These are phyloP conservation scores for Dipodomys spectabilis DNA, from an alignment of 2,113 vertebrate genomes.

Conservation along the genomic window DNA sequence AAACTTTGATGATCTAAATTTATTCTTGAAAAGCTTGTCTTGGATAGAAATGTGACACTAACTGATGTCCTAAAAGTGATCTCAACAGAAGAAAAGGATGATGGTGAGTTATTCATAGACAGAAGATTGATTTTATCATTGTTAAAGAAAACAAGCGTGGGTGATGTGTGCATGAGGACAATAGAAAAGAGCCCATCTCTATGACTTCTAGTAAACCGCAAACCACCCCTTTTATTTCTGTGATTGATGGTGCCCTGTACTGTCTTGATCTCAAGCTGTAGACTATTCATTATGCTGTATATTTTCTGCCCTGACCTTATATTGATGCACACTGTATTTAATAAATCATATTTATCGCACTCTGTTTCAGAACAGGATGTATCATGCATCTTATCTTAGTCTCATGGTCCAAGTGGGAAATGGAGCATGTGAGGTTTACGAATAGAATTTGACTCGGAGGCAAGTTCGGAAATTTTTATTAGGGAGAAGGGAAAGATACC, in stretches of 20 bases:
- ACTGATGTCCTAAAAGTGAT: background rate
- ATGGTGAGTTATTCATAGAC: background rate
- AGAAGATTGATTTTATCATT: conserved; percentile 3
- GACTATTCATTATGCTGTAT: conserved; percentile 64
- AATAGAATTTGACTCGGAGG: background rate
- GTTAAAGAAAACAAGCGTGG: conserved; percentile 1
- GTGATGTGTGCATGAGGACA: background rate
- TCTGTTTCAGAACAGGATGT: conserved; percentile 13
- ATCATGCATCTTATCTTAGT: conserved; percentile 24
- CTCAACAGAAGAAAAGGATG: background rate
- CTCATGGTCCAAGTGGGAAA: conserved; percentile 53
- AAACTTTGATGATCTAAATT: background rate
- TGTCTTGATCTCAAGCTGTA: conserved; percentile 57
- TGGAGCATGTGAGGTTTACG: background rate
- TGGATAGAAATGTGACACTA: background rate
- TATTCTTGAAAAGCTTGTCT: background rate
- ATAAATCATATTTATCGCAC: conserved; percentile 68
- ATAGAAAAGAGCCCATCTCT: conserved; percentile 13
- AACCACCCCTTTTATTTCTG: conserved; percentile 46
- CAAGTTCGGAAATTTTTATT: background rate
- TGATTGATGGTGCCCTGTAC: conserved; percentile 66
- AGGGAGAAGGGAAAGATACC: background rate
- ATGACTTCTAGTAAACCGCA: conserved; percentile 44
- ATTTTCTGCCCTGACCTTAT: conserved; percentile 60
- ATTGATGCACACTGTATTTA: conserved; percentile 52